Base-by-base conservation (phyloP, 2,888 invertebrate species). In the Camptogramma bilineatum region DNA sequence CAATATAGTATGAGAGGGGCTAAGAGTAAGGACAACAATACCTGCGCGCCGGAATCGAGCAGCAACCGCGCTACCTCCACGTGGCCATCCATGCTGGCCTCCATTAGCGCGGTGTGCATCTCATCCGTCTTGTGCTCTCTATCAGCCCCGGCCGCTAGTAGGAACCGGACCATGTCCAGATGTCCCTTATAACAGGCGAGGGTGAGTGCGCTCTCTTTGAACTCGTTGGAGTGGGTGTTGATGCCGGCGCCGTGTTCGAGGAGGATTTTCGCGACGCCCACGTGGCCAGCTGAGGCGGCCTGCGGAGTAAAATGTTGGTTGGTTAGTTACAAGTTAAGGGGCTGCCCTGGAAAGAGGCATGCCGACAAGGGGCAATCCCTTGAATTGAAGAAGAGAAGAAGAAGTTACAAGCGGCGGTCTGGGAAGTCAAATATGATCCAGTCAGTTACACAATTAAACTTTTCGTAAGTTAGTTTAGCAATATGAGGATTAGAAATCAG, bases 71-170 rank as follows among this genome's bases (percentile, higher is more conserved):
- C 99, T 52, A 99, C 99, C 91, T 99, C 99, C 0, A 99, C 98
- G 85, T 99, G 99, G 0, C 99, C 99, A 88, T 99, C 99, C 99
- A 99, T 99, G 66, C 99, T 98, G 57, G 99, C 99, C 91, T 99
- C 99, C 99, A 99, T 99, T 50, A 99, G 94, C 50, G 99, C 99
- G 24, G 99, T 99, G 91, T 99, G 99, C 99, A 99, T 99, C 94
- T 99, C 99, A 87, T 99, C 99, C 8, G 99, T 99, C 94, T 99
- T 99, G 94, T 99, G 99, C 90, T 99, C 99, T 88, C 98, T 95
- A 90, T 99, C 99, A 17, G 99, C 99, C 68, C 99, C 99, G 52
- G 98, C 99, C 79, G 97, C 98, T 73, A 99, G 91, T 70, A 99
- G 94, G 91, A 98, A 99, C 76, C 98, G 94, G 62, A 99, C 99